phyloP scores from a whole-genome alignment of 2,888 invertebrate species.

The Ditylenchus weischeri region DNA sequence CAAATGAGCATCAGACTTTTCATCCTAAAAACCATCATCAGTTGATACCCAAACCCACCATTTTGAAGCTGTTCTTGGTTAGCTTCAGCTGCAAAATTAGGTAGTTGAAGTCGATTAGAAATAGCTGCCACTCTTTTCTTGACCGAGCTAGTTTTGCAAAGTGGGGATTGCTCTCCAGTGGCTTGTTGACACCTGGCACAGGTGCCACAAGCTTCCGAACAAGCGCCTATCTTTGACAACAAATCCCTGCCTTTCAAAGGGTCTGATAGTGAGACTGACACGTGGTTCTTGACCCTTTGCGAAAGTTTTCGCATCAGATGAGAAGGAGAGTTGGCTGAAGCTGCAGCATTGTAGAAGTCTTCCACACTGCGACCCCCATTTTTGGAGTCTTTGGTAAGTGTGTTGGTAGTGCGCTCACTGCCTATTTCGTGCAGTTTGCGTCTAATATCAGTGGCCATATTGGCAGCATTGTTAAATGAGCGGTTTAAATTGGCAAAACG shows the following conservation, averaged over 20 bases:
- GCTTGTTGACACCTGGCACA: slow-evolving; percentile 20
- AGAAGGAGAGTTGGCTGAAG: background rate
- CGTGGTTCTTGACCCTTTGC: slow-evolving; percentile 19
- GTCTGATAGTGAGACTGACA: slow-evolving; percentile 30
- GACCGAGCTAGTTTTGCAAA: slow-evolving; percentile 19
- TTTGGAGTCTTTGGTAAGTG: background rate
- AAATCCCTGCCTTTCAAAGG: slow-evolving; percentile 17
- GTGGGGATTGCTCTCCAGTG: slow-evolving; percentile 9
- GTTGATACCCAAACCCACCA: slow-evolving; percentile 1
- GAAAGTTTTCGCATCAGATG: slow-evolving; percentile 23
- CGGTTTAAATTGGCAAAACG: slow-evolving; percentile 24
- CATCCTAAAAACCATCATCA: background rate
- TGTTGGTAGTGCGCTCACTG: background rate
- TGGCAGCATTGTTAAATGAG: slow-evolving; percentile 35
- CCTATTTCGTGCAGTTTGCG: slow-evolving; percentile 9
- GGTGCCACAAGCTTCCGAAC: slow-evolving; percentile 24
- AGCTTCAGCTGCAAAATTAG: slow-evolving; percentile 22
- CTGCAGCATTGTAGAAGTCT: background rate
- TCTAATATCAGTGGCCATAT: slow-evolving; percentile 26
- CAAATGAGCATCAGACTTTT: slow-evolving; percentile 1
- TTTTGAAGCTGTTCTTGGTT: slow-evolving; percentile 4
- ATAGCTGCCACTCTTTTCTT: slow-evolving; percentile 22
- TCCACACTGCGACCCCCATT: slow-evolving; percentile 15
- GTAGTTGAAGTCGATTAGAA: slow-evolving; percentile 23
- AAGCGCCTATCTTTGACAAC: background rate